Evolutionary conservation across 2,888 invertebrate genomes (phyloP), one percentile per base, ranked within the genome.

Genomic region (Pseudococcus longispinus): DNA sequence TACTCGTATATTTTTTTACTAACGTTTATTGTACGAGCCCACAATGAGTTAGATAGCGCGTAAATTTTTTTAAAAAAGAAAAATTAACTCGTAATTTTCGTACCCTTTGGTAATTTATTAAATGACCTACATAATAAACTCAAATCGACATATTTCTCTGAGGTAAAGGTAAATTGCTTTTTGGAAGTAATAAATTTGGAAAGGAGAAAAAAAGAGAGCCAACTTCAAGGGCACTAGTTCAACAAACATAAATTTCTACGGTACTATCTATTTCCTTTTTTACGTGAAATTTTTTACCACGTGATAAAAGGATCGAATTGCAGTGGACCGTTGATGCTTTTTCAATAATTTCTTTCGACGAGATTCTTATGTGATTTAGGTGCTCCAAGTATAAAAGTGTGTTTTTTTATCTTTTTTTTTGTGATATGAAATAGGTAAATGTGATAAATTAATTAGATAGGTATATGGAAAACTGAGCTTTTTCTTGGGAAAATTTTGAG

Each of bases 141-240:
- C 60, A 74, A 74, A 32, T 74, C 74, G 74, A 74, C 74, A 37
- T 37, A 37, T 74, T 32, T 74, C n/a, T 74, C 74, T 3, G 29
- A 18, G 32, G 74, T 37, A 32, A 37, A 32, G 74, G 74, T 74
- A 74, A 74, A 74, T 74, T 74, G 74, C 32, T 74, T 74, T 74
- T 74, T 18, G 74, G 74, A 29, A 32, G 32, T 74, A 74, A 74
- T 74, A 74, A 74, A 74, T 74, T 74, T 74, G 9, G 2, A 60
- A 55, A 8, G 15, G 9, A 74, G 15, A 74, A 37, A 32, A 74
- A 74, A 74, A n/a, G 29, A 74, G 29, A 18, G 8, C 15, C 2
- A 74, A 32, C 74, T 74, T 74, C 74, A 74, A 74, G 74, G 74
- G 74, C 74, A 74, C 32, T 37, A 18, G 32, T 74, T 37, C 74